phyloP scores from a whole-genome alignment of 2,797 vertebrate species.

The Pangasius djambal region DNA sequence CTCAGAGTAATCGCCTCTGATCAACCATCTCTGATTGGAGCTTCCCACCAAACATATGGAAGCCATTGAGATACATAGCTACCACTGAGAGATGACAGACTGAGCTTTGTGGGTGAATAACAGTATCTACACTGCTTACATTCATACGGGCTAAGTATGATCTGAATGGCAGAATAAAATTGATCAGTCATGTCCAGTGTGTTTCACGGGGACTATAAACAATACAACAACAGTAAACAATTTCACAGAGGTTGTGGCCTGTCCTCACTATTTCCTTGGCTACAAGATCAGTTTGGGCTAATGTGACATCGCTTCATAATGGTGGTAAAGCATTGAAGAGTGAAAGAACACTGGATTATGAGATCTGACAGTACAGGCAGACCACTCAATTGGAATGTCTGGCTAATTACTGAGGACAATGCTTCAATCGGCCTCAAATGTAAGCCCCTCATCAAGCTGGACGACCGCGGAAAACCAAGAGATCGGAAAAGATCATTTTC shows the following conservation, averaged over 20 bases:
- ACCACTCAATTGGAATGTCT: slow-evolving; percentile 33
- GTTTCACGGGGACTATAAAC: background rate
- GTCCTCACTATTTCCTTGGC: slow-evolving; percentile 1
- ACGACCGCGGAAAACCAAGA: slow-evolving; percentile 45
- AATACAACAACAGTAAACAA: background rate
- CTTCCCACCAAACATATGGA: slow-evolving; percentile 45
- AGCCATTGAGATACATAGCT: slow-evolving; percentile 32
- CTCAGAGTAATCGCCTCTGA: slow-evolving; percentile 29
- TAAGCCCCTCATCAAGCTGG: slow-evolving; percentile 28
- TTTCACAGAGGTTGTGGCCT: background rate
- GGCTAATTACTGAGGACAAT: slow-evolving; percentile 46
- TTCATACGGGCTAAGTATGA: slow-evolving; percentile 7
- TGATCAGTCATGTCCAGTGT: slow-evolving; percentile 3
- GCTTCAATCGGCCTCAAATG: slow-evolving; percentile 45
- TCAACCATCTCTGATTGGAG: slow-evolving; percentile 24
- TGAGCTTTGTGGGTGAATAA: slow-evolving; percentile 5
- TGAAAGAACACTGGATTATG: background rate
- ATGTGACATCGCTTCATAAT: slow-evolving; percentile 15
- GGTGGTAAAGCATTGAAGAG: background rate
- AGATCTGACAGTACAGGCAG: background rate
- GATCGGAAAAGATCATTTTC: slow-evolving; percentile 21
- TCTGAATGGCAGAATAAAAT: background rate
- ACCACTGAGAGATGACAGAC: slow-evolving; percentile 33
- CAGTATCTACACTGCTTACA: slow-evolving; percentile 24
- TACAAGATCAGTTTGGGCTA: background rate